Evolutionary conservation across 2,113 vertebrate genomes (phyloP).

Genomic region (Etheostoma cragini): DNA sequence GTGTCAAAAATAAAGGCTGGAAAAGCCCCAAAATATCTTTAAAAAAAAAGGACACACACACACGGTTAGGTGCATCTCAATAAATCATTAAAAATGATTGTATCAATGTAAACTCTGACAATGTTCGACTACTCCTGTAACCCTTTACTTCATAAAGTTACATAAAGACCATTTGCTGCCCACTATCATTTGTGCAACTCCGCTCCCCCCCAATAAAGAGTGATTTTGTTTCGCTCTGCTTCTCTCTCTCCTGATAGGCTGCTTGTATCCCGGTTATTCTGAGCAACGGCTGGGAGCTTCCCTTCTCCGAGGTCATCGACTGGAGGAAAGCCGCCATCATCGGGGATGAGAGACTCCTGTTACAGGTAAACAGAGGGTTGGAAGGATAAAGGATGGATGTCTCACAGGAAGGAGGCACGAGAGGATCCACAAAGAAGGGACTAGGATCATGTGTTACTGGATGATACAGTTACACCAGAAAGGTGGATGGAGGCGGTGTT

Average conservation of each 20-base stretch:
- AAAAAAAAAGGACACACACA: neutral
- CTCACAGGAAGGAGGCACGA: neutral
- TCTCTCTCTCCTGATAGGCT: conserved; percentile 66
- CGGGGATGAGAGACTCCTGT: conserved; percentile 84
- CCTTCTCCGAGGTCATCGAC: conserved; percentile 87
- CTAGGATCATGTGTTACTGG: too few relatives aligned
- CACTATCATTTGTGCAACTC: neutral
- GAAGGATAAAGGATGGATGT: neutral
- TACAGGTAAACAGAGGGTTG: conserved; percentile 77
- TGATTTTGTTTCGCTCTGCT: neutral
- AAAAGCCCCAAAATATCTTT: too few relatives aligned
- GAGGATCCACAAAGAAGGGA: neutral
- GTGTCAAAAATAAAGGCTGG: too few relatives aligned
- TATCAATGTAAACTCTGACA: neutral
- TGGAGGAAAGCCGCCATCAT: conserved; percentile 86
- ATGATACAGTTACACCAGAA: too few relatives aligned
- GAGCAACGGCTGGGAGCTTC: conserved; percentile 87
- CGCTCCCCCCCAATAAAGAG: too few relatives aligned
- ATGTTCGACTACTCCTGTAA: neutral
- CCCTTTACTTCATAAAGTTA: neutral
- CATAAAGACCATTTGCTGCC: neutral
- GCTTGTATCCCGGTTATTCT: conserved; percentile 86
- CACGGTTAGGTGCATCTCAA: neutral
- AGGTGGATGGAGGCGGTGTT: too few relatives aligned
- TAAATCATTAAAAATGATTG: neutral